These are phyloP conservation scores for Delichon dasypus DNA, from an alignment of 2,797 vertebrate genomes.

Conservation along the genomic window DNA sequence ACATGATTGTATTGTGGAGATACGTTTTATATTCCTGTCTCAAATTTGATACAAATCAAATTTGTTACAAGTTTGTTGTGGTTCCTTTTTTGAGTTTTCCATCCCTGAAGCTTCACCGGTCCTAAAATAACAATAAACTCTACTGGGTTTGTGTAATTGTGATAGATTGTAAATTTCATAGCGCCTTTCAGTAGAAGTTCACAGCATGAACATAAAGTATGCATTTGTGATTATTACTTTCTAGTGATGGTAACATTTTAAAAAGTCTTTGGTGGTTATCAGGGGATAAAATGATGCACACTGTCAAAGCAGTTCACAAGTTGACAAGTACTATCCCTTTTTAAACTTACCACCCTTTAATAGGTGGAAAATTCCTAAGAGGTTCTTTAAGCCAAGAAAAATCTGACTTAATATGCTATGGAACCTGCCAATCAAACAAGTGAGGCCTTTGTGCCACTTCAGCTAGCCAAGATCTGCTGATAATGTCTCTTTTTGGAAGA, in stretches of 20 bases:
- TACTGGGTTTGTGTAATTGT: neutral
- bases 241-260: neutral
- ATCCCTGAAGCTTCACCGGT: neutral
- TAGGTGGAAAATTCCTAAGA: neutral
- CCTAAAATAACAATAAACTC: slow-evolving; percentile 46
- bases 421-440: neutral
- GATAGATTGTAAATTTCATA: slow-evolving; percentile 7
- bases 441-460: neutral
- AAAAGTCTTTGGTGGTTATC: neutral
- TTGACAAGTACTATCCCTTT: neutral
- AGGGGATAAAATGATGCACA: neutral
- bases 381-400: slow-evolving; percentile 18
- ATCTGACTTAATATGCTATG: neutral
- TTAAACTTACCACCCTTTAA: neutral
- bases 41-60: slow-evolving; percentile 8
- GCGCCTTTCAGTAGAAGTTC: neutral
- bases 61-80: neutral
- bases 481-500: neutral
- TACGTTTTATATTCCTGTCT: slow-evolving; percentile 7
- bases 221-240: slow-evolving; percentile 31
- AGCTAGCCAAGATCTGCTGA: neutral
- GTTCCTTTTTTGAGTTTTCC: neutral
- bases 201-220: slow-evolving; percentile 37
- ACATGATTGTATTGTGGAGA: neutral
- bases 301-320: slow-evolving; percentile 33